phyloP scores from a whole-genome alignment of 2,888 invertebrate species.

The Scaeva pyrastri region DNA sequence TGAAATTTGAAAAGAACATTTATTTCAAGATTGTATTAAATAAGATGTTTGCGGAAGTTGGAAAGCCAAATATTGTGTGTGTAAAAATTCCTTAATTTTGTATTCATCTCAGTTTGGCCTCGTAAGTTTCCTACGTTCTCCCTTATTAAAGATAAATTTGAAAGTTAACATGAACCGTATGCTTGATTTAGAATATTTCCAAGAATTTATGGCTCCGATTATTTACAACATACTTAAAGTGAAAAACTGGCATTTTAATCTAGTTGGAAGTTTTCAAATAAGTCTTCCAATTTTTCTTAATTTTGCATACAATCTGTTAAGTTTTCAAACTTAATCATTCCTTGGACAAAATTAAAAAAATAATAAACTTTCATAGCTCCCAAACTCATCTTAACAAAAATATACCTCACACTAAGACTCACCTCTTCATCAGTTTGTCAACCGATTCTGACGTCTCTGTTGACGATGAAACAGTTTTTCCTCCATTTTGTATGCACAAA shows the following conservation, averaged over 20 bases:
- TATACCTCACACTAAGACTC: conserved; percentile 29
- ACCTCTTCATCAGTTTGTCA: conserved; percentile 61
- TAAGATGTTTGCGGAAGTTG: no score
- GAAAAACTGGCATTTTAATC: no score
- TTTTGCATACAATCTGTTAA: conserved; percentile 30
- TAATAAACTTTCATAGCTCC: neutral
- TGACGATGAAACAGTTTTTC: conserved; percentile 67
- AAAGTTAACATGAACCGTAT: no score
- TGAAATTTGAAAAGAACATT: neutral
- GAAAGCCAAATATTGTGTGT: no score
- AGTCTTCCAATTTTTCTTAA: conserved; percentile 6
- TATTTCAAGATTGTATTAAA: no score
- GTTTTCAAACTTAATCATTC: conserved; percentile 39
- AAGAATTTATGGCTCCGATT: no score
- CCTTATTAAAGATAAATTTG: no score
- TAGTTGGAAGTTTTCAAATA: neutral
- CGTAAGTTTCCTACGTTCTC: no score
- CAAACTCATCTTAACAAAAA: neutral
- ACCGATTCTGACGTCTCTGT: conserved; percentile 12
- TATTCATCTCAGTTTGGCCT: no score
- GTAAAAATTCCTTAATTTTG: no score
- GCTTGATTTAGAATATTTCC: no score
- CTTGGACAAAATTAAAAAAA: neutral
- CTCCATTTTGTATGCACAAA: conserved; percentile 82
- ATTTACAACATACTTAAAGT: neutral